Percentiles rank a stretch among this genome's conserved stretches.
Conservation (phyloP, 1,140 invertebrate genomes). For the Whitmania pigra region DNA sequence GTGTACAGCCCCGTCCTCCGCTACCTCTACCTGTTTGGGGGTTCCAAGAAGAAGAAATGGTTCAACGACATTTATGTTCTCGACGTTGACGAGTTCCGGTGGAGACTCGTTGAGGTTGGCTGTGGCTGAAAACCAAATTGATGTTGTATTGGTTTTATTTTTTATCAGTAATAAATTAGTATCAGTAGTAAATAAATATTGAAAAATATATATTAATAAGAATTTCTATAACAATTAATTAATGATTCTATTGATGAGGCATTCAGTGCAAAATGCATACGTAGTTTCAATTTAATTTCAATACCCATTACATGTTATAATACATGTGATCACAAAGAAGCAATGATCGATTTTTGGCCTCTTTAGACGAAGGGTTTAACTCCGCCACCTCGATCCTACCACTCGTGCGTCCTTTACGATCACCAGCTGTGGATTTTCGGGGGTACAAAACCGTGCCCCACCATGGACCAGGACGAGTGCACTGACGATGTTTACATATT, state of each 20-base stretch:
- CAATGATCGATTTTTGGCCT: no score
- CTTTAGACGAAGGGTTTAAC: background rate
- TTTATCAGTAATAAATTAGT: no score
- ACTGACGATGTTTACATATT: slow-evolving; percentile 40
- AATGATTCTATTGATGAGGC: no score
- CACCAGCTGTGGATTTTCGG: slow-evolving; percentile 42
- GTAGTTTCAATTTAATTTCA: no score
- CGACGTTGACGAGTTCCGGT: slow-evolving; percentile 38
- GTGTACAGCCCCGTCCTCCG: slow-evolving; percentile 37
- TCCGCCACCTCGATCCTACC: slow-evolving; percentile 38
- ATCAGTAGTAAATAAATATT: no score
- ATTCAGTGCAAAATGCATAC: no score
- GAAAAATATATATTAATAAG: no score
- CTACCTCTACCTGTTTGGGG: slow-evolving; percentile 39
- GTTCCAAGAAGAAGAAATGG: slow-evolving; percentile 40
- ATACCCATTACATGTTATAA: no score
- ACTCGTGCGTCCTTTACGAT: slow-evolving; percentile 36
- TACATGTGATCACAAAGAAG: no score
- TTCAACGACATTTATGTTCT: slow-evolving; percentile 39
- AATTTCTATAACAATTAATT: no score
- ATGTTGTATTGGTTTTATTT: no score
- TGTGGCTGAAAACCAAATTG: slow-evolving; percentile 28
- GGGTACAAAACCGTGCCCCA: slow-evolving; percentile 37
- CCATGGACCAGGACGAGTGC: slow-evolving; percentile 39
- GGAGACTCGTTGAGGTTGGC: slow-evolving; percentile 37